Evolutionary conservation across 2,888 invertebrate species (phyloP).

Genomic region (Chrysolina haemoptera): DNA sequence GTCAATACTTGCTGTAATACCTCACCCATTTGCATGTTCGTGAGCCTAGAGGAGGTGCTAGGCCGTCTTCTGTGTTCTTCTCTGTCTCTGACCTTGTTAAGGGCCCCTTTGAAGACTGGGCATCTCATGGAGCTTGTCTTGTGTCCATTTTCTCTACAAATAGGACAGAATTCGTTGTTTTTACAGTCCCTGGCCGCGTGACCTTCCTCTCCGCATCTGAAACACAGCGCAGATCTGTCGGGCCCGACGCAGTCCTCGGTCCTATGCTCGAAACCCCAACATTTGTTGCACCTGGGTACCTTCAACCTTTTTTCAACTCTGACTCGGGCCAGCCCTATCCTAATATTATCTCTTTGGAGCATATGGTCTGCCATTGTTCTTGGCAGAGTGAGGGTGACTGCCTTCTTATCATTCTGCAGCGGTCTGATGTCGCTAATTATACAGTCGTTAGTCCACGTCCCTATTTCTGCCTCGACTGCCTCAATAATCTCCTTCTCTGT

Average conservation of each 20-base stretch:
- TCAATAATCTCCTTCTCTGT: neutral
- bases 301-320: neutral
- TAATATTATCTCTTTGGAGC: neutral
- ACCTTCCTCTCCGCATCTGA: no score
- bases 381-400: neutral
- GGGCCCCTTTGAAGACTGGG: no score
- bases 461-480: neutral
- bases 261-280: conserved; percentile 2
- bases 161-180: no score
- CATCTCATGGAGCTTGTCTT: neutral
- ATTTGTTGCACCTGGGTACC: neutral
- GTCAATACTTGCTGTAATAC: no score
- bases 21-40: no score
- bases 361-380: neutral
- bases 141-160: no score
- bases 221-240: neutral
- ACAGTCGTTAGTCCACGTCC: neutral
- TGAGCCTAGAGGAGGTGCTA: no score
- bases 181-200: no score
- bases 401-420: neutral
- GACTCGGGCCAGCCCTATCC: neutral
- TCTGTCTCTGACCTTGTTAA: no score
- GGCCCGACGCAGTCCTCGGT: neutral
- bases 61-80: no score
- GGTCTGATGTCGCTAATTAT: conserved; percentile 1